Base-by-base conservation (phyloP, 2,888 invertebrate species). In the Micoletzkya japonica region DNA sequence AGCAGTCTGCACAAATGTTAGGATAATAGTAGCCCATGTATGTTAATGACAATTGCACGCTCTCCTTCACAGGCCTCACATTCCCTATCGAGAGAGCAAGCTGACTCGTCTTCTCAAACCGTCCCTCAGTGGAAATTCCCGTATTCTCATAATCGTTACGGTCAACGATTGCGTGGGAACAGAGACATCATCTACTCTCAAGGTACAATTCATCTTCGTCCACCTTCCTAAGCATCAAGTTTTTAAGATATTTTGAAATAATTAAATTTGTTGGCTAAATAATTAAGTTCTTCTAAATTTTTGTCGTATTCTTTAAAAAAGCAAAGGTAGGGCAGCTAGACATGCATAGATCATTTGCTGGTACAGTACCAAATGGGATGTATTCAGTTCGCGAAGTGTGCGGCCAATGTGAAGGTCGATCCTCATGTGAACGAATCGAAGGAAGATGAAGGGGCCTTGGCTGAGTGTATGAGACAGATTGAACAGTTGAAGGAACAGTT, bases 101-200 rank as follows among this genome's bases (percentile, higher is more conserved):
- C 28, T 66, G 36, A 66, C 66, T 52, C 66, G 66, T 26, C 66
- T 66, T 54, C 54, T 66, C 24, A 66, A 66, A 30, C 26, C 52
- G 1, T 66, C 66, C 36, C 54, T 66, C 20, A 26, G 30, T 34
- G 66, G 66, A 26, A 66, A 66, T 26, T 52, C 66, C 7, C 34
- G 56, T 3, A 36, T 56, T 17, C n/a, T 66, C 26, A 66, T 66
- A 7, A 54, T 66, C 14, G 52, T 28, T 1, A 66, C 66, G 2
- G 26, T 66, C 2, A 39, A 66, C 28, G 24, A 3, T 7, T 10
- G n/a, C 24, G 28, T 32, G 34, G 32, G 6, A 14, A 7, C 24
- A 20, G 66, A 66, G 54, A 66, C 66, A 20, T 49, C 56, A 26
- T 66, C 66, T 6, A 66, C 66, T 30, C 54, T 66, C 36, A 66